Evolutionary conservation across 2,797 vertebrate genomes (phyloP), one percentile per base, ranked within the genome.

Genomic region (Hybognathus amarus): DNA sequence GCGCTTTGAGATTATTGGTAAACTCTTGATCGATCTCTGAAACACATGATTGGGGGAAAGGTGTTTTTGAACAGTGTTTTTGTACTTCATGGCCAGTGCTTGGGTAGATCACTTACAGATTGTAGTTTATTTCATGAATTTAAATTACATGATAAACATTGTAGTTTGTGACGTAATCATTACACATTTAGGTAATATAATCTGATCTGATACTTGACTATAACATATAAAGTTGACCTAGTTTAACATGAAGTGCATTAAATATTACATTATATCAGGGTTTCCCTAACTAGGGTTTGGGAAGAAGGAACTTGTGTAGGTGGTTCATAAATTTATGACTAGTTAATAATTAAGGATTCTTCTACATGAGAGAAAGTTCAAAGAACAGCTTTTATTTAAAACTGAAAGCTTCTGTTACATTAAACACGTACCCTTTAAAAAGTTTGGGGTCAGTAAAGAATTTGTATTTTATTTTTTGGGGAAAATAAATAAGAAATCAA

Each of bases 11-110:
- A 93, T 98, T 97, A 92, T 96, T 96, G 88, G 97, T 97, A 92
- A 99, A 99, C 84, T 99, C 97, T 1, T 94, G 93, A 0, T 99
- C 98, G 47, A 99, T 98, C 94, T 99, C 98, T 99, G 87, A 64
- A 87, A 83, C 22, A 63, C 50, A 84, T 6, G 12, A 77, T 87
- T 42, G n/a, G 36, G 12, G 71, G 68, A 74, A 18, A 50, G 42
- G n/a, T 36, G 42, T 45, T 30, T 24, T 40, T 61, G 15, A 24
- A 56, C 56, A 45, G 13, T 77, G 38, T 22, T 64, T 59, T 61
- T 40, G n/a, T 38, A 33, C 3, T 56, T 67, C 30, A 40, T 6
- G 59, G 54, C 22, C n/a, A 70, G 59, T 61, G 59, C 59, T 61
- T n/a, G 61, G 27, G 27, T 63, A 63, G 27, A 63, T 63, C 27